A percentile compares a stretch with the other conserved stretches of the same genome.
These are phyloP conservation scores for Drosophila tripunctata DNA, from an alignment of 2,888 invertebrate genomes.

Conservation along the genomic window DNA sequence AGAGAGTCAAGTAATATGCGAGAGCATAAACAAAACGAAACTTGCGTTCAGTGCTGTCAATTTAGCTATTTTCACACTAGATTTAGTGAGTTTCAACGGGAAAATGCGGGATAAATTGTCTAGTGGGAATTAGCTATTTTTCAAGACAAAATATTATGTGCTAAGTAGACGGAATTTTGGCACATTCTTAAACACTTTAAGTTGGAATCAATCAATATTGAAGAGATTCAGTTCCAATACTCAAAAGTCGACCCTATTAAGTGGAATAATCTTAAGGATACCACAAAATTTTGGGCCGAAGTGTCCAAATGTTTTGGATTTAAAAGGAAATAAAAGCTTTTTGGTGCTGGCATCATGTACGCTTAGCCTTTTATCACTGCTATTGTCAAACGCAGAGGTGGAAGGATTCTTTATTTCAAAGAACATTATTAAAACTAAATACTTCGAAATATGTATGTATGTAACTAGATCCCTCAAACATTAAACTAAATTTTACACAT, in stretches of 20 bases:
- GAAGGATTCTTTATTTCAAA: too few species aligned
- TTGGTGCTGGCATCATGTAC: conserved; percentile 11
- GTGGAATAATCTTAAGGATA: not conserved
- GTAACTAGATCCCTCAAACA: not conserved
- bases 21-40: conserved; percentile 39
- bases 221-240: too few species aligned
- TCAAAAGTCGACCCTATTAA: not conserved
- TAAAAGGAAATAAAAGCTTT: conserved; percentile 12
- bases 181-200: too few species aligned
- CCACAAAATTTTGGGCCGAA: conserved; percentile 14
- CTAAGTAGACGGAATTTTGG: not conserved
- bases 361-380: not conserved
- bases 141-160: not conserved
- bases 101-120: too few species aligned
- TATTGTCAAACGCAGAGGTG: too few species aligned
- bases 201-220: too few species aligned
- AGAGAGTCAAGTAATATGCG: conserved; percentile 1
- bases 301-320: not conserved
- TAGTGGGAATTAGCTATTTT: too few species aligned
- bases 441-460: too few species aligned
- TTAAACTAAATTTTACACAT: not conserved
- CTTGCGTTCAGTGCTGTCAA: too few species aligned
- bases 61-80: too few species aligned
- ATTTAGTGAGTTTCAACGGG: too few species aligned
- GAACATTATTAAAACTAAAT: too few species aligned